Evolutionary conservation across 37 sponge, comb jelly and placozoan species (phyloP), one percentile per base, ranked within the genome.

Genomic region (Lycopodina hypogea): DNA sequence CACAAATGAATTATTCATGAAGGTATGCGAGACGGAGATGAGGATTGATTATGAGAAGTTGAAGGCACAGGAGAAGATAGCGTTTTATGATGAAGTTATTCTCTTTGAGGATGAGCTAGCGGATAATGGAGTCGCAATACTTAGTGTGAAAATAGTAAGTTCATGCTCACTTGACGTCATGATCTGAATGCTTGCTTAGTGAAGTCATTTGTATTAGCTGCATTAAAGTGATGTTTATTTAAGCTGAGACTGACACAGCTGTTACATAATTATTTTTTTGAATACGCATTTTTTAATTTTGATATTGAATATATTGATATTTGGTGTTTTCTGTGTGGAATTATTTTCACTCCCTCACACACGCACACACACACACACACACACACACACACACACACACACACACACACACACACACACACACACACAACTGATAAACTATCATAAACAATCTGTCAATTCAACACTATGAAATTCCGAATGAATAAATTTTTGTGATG

Each of bases 41-140:
- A 48, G 79, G 38, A 94, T 94, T 38, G 90, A 97, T 78, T 71
- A 88, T 14, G 93, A 78, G 41, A 86, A 84, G 56, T 78, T 97
- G 11, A 85, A 86, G 58, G 41, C 68, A 21, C 87, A 81, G 29
- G 98, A 97, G 85, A 80, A 72, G 64, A 97, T 97, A 1, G 56
- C 72, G 21, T 92, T 90, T 74, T 94, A 83, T 42, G 91, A 92
- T 40, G 95, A 94, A 19, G 68, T 90, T 23, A 77, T 92, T 35
- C 64, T 97, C 45, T 97, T 89, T 80, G 98, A 97, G 40, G 98
- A 97, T 72, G 98, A 97, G 77, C 87, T 97, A 26, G 95, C 90
- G 1, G 98, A 97, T 71, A 94, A 97, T 72, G 98, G 98, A 29
- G 62, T 63, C 1, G 90, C 95, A 14, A 69, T 75, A 36, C 84